A percentile compares a stretch with the other conserved stretches of the same genome.
Evolutionary conservation across 2,888 invertebrate species (phyloP).

Genomic region (Ferdinandea cuprea): DNA sequence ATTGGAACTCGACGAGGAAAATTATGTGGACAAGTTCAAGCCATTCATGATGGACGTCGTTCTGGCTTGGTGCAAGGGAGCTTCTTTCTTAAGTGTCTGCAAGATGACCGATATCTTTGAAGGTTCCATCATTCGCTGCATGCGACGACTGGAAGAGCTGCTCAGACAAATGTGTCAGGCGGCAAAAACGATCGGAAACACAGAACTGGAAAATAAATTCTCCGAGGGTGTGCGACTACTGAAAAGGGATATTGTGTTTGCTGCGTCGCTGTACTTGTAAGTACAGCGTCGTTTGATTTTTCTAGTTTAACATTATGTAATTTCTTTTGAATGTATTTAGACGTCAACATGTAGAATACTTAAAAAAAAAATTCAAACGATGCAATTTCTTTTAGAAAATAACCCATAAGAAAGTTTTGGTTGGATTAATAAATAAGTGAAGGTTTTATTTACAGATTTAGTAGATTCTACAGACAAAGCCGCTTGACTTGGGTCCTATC

Average conservation of each 20-base stretch:
- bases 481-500: no score
- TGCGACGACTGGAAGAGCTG: slow-evolving; percentile 98
- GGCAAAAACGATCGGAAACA: slow-evolving; percentile 97
- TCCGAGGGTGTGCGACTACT: slow-evolving; percentile 94
- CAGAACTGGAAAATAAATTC: slow-evolving; percentile 97
- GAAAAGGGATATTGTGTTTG: slow-evolving; percentile 99
- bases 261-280: slow-evolving; percentile 97
- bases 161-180: slow-evolving; percentile 97
- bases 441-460: no score
- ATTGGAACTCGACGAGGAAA: slow-evolving; percentile 94
- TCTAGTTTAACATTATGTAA: slow-evolving; percentile 21
- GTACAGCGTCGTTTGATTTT: background rate
- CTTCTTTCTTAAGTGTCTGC: slow-evolving; percentile 95
- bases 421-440: no score
- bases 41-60: slow-evolving; percentile 99
- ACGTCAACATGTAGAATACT: slow-evolving; percentile 1
- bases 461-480: no score
- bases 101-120: slow-evolving; percentile 98
- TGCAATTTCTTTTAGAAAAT: background rate
- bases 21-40: slow-evolving; percentile 95
- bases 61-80: slow-evolving; percentile 97
- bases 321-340: slow-evolving; percentile 32
- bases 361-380: slow-evolving; percentile 22
- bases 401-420: background rate
- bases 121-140: slow-evolving; percentile 91